These are phyloP conservation scores for Amazona guildingii DNA, from an alignment of 2,113 vertebrate genomes.

Conservation along the genomic window DNA sequence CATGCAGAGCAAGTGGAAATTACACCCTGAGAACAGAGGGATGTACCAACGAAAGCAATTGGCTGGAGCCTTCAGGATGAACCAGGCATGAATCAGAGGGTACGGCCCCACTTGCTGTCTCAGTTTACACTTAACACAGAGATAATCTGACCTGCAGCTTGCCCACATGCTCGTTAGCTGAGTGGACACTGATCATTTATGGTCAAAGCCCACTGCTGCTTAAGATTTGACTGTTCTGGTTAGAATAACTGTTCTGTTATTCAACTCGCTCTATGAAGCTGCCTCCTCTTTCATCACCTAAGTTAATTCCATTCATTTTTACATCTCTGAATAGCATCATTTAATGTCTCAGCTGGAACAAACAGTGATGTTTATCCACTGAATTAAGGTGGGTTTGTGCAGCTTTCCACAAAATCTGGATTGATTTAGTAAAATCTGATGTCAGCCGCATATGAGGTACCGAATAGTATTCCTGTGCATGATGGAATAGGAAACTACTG, in stretches of 20 bases:
- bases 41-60: neutral
- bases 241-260: neutral
- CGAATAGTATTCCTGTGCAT: neutral
- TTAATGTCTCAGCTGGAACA: neutral
- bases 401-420: neutral
- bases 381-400: neutral
- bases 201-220: neutral
- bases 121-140: neutral
- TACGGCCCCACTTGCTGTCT: neutral
- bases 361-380: neutral
- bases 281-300: neutral
- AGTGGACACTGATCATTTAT: neutral
- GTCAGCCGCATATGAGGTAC: neutral
- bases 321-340: neutral
- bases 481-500: neutral
- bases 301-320: neutral
- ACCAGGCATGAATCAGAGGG: neutral
- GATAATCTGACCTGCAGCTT: neutral
- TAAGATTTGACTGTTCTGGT: neutral
- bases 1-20: neutral
- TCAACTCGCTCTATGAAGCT: neutral
- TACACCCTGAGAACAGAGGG: neutral
- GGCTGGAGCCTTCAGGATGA: rapidly evolving
- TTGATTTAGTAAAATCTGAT: neutral
- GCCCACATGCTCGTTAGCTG: neutral